Percentiles rank a stretch among this genome's conserved stretches.
phyloP scores from a whole-genome alignment of 1,140 invertebrate species.

The Drosophila sulfurigaster region DNA sequence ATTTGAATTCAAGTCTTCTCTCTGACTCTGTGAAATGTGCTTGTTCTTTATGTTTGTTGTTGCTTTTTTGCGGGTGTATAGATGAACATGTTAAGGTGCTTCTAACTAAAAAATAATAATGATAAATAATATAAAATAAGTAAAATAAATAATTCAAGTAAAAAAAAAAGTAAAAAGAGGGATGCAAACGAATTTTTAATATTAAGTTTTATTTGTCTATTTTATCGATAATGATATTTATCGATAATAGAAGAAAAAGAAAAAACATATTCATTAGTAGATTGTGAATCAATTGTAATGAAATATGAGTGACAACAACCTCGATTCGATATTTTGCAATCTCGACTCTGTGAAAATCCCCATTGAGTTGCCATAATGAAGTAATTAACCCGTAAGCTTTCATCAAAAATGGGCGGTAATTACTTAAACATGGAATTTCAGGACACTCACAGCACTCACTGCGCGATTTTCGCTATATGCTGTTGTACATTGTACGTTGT shows the following conservation, averaged over 20 bases:
- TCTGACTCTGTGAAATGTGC: not conserved
- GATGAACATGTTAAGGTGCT: no score
- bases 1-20: not conserved
- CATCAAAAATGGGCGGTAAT: slow-evolving; percentile 33
- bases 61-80: no score
- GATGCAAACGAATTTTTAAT: no score
- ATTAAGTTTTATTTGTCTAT: no score
- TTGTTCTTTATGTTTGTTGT: not conserved
- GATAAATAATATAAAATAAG: no score
- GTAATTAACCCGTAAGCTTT: slow-evolving; percentile 15
- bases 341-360: not conserved
- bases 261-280: no score
- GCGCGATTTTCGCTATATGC: not conserved
- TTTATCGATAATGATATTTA: no score
- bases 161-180: no score
- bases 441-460: not conserved
- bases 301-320: not conserved
- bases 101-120: no score
- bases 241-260: no score
- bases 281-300: not conserved
- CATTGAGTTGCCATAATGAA: slow-evolving; percentile 12
- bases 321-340: not conserved
- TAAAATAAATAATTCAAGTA: no score
- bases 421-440: slow-evolving; percentile 35
- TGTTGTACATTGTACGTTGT: not conserved